These are phyloP conservation scores for Leptinotarsa defecta DNA, from an alignment of 1,140 invertebrate genomes.

Conservation along the genomic window DNA sequence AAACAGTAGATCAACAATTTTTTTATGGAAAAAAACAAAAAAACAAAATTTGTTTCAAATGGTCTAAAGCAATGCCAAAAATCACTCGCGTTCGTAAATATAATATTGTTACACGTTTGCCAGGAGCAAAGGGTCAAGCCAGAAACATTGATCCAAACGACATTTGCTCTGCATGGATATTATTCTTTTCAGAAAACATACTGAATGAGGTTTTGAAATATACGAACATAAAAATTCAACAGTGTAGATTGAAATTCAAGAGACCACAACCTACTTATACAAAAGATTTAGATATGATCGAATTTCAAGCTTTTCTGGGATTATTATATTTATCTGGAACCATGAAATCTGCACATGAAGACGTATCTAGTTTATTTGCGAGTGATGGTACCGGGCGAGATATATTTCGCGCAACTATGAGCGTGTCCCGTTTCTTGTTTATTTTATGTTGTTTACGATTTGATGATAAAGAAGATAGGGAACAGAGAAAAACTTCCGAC, in stretches of 20 bases:
- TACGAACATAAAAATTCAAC: background rate
- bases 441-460: conserved; percentile 28
- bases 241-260: conserved; percentile 3
- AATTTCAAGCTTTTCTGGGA: background rate
- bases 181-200: background rate
- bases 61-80: background rate
- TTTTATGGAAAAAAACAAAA: background rate
- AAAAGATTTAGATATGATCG: background rate
- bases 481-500: conserved; percentile 23
- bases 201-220: background rate
- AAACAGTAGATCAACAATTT: background rate
- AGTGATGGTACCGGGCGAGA: conserved; percentile 21
- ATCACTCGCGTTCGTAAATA: conserved; percentile 3
- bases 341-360: conserved; percentile 24
- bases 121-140: background rate
- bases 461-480: conserved; percentile 21
- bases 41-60: background rate
- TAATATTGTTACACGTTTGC: background rate
- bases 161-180: background rate
- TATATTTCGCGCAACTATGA: conserved; percentile 28
- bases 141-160: background rate
- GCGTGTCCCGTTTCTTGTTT: background rate
- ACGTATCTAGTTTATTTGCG: conserved; percentile 20
- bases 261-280: background rate
- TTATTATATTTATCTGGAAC: conserved; percentile 1